Conservation (phyloP, 2,113 vertebrate genomes). For the Abramis brama region DNA sequence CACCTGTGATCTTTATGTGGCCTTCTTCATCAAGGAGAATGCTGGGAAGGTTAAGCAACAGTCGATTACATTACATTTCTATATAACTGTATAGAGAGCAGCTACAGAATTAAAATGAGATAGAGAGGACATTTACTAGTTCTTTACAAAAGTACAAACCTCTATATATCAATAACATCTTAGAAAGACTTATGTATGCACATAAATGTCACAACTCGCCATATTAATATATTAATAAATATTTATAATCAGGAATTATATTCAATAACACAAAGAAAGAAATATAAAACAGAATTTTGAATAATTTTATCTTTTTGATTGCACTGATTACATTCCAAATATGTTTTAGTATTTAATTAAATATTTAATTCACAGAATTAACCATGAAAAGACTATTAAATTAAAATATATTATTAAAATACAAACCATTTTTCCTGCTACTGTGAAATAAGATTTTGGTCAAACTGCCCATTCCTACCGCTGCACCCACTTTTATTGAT, state of each 20-base stretch:
- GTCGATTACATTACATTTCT: background rate
- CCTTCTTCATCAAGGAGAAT: slow-evolving; percentile 97
- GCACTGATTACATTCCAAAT: background rate
- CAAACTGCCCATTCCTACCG: too few species aligned
- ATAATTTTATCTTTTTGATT: background rate
- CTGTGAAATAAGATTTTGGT: background rate
- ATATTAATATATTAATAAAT: background rate
- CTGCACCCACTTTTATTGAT: background rate
- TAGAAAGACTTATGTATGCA: background rate
- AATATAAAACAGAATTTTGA: background rate
- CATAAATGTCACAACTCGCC: background rate
- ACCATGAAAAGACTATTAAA: background rate
- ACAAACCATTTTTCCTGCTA: background rate
- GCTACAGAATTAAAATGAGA: background rate
- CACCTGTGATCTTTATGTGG: slow-evolving; percentile 96
- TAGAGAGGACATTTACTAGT: background rate
- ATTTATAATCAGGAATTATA: background rate
- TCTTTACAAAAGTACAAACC: background rate
- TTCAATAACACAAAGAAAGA: too few species aligned
- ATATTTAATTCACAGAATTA: background rate
- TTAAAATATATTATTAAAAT: background rate
- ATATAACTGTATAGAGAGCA: background rate
- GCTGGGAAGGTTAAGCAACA: slow-evolving; percentile 69
- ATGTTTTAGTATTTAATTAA: background rate
- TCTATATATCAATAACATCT: background rate